Evolutionary conservation across 2,888 invertebrate genomes (phyloP).

Genomic region (Xestobium rufovillosum): DNA sequence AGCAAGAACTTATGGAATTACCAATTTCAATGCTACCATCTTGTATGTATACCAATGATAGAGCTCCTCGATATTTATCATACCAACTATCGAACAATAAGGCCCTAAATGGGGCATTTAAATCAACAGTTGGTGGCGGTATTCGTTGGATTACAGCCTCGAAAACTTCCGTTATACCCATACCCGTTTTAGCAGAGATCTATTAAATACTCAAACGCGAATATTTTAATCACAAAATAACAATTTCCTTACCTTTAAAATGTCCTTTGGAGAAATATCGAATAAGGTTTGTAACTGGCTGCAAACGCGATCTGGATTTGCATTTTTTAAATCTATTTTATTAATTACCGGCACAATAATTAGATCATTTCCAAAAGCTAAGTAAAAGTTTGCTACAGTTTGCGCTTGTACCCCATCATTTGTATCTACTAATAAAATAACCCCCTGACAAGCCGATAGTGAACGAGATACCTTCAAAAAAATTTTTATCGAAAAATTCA

Average conservation of each 20-base stretch:
- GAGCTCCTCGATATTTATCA: slow-evolving; percentile 76
- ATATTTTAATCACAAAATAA: slow-evolving; percentile 7
- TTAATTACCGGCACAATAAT: slow-evolving; percentile 88
- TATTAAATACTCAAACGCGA: slow-evolving; percentile 26
- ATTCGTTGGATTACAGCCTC: slow-evolving; percentile 70
- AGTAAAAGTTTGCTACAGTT: slow-evolving; percentile 92
- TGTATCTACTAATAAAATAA: slow-evolving; percentile 89
- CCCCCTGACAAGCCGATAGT: slow-evolving; percentile 89
- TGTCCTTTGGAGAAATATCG: slow-evolving; percentile 63
- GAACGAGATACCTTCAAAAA: slow-evolving; percentile 66
- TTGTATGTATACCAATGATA: slow-evolving; percentile 68
- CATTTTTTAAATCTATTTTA: slow-evolving; percentile 92
- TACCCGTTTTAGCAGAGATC: slow-evolving; percentile 88
- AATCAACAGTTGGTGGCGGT: slow-evolving; percentile 61
- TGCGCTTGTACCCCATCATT: slow-evolving; percentile 96
- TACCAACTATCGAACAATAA: slow-evolving; percentile 92
- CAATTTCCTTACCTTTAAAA: slow-evolving; percentile 57
- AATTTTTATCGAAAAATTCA: slow-evolving; percentile 10
- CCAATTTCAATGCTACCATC: slow-evolving; percentile 69
- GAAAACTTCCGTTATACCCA: slow-evolving; percentile 70
- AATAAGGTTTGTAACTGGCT: slow-evolving; percentile 75
- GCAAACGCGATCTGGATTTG: slow-evolving; percentile 75
- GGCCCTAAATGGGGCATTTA: slow-evolving; percentile 61
- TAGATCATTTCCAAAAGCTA: slow-evolving; percentile 77
- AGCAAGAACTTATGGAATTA: slow-evolving; percentile 64